Evolutionary conservation across 2,113 vertebrate genomes (phyloP).

Genomic region (Ptychochromis oligacanthus): DNA sequence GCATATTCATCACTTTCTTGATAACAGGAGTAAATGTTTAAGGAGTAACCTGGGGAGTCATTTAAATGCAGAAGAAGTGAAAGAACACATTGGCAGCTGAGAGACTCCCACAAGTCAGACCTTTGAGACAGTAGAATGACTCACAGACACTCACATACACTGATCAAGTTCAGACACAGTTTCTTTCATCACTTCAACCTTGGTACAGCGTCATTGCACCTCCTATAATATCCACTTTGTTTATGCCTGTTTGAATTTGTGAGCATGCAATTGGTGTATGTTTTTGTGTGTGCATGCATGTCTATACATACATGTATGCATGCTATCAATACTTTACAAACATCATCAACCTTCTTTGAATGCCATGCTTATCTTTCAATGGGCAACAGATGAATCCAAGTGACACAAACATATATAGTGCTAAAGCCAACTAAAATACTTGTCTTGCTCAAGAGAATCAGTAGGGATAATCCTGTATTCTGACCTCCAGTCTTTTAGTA

Average conservation of each 20-base stretch:
- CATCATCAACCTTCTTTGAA: conserved; percentile 48
- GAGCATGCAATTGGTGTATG: not conserved
- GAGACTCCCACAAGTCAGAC: conserved; percentile 14
- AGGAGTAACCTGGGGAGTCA: conserved; percentile 34
- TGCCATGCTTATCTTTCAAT: conserved; percentile 39
- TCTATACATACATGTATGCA: not conserved
- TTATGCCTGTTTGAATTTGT: not conserved
- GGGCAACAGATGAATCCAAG: conserved; percentile 54
- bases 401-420: conserved; percentile 53
- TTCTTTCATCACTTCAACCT: conserved; percentile 33
- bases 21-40: conserved; percentile 6
- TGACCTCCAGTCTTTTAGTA: conserved; percentile 73
- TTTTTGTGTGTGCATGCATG: not conserved
- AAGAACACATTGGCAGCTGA: not conserved
- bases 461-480: conserved; percentile 69
- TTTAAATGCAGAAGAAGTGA: conserved; percentile 21
- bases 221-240: not conserved
- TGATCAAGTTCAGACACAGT: conserved; percentile 48
- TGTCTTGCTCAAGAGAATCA: conserved; percentile 62
- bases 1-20: conserved; percentile 11
- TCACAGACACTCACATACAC: conserved; percentile 14
- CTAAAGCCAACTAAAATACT: conserved; percentile 63
- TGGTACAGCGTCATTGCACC: not conserved
- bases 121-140: conserved; percentile 33
- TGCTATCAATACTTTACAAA: conserved; percentile 39